Conservation (phyloP, 2,113 vertebrate species). For the Dipodomys merriami region DNA sequence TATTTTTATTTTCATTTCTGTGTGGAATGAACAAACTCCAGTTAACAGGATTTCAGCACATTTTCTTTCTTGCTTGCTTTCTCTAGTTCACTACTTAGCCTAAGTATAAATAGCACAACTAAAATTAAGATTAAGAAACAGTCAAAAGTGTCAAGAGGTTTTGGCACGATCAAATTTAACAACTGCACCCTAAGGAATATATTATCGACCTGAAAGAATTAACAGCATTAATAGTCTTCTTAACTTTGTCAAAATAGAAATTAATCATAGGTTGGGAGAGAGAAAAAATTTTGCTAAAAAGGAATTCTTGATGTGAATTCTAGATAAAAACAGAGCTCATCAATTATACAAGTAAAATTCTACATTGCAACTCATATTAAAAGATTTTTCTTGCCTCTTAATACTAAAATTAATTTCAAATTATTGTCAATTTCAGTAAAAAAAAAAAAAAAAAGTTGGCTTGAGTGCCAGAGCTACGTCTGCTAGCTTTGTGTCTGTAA, state of each 20-base stretch:
- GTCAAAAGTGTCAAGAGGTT: not conserved
- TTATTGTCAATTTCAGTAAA: not conserved
- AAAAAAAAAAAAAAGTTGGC: not conserved
- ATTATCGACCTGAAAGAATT: not conserved
- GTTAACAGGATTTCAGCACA: not conserved
- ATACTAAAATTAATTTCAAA: slow-evolving; percentile 2
- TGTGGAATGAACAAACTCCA: not conserved
- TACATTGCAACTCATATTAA: not conserved
- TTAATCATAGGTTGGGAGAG: not conserved
- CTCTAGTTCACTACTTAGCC: not conserved
- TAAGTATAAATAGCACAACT: not conserved
- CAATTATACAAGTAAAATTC: not conserved
- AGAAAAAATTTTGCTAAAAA: not conserved
- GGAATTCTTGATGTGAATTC: not conserved
- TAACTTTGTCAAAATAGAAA: slow-evolving; percentile 45
- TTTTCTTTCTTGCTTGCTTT: not conserved
- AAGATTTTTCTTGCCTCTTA: slow-evolving; percentile 6
- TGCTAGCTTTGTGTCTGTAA: not conserved
- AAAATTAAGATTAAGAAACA: slow-evolving; percentile 13
- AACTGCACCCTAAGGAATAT: not conserved
- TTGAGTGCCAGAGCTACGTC: not conserved
- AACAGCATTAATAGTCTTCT: not conserved
- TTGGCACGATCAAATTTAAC: slow-evolving; percentile 1
- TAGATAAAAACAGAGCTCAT: not conserved
- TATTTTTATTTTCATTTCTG: no score